Conservation (phyloP, 2,888 invertebrate species). For the Eupithecia pulchellata region DNA sequence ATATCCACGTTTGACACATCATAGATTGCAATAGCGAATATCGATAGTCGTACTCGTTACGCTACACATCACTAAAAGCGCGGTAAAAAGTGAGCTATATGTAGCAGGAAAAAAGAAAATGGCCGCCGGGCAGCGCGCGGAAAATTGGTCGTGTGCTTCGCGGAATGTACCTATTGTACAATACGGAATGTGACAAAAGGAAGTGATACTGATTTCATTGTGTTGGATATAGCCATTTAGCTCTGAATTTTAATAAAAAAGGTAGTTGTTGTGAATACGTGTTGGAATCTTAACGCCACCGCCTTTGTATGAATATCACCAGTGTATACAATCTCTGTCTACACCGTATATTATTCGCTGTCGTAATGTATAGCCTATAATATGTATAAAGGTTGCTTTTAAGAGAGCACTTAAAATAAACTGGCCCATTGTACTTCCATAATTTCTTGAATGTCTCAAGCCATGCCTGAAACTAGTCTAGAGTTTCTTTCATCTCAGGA, state of each 20-base stretch:
- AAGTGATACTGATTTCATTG: slow-evolving; percentile 17
- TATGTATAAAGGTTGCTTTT: too few relatives aligned
- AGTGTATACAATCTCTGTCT: too few relatives aligned
- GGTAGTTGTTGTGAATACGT: background rate
- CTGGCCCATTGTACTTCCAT: too few relatives aligned
- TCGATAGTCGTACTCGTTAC: slow-evolving; percentile 12
- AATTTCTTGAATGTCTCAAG: too few relatives aligned
- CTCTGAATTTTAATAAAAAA: background rate
- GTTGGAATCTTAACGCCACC: background rate
- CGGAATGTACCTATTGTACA: slow-evolving; percentile 19
- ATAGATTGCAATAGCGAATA: background rate
- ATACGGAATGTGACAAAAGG: slow-evolving; percentile 25
- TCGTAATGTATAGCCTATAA: too few relatives aligned
- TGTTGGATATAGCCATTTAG: slow-evolving; percentile 10
- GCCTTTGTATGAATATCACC: background rate
- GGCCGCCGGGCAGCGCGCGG: slow-evolving; percentile 26
- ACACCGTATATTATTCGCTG: too few relatives aligned
- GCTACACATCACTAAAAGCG: slow-evolving; percentile 24
- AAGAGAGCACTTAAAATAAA: too few relatives aligned
- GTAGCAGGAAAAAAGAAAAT: slow-evolving; percentile 33
- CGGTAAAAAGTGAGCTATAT: slow-evolving; percentile 27
- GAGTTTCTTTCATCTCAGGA: too few relatives aligned
- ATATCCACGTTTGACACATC: slow-evolving; percentile 11
- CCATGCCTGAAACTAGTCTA: too few relatives aligned
- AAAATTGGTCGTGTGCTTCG: slow-evolving; percentile 35